These are phyloP conservation scores for Portunus trituberculatus DNA, from an alignment of 1,140 invertebrate species.

Conservation along the genomic window DNA sequence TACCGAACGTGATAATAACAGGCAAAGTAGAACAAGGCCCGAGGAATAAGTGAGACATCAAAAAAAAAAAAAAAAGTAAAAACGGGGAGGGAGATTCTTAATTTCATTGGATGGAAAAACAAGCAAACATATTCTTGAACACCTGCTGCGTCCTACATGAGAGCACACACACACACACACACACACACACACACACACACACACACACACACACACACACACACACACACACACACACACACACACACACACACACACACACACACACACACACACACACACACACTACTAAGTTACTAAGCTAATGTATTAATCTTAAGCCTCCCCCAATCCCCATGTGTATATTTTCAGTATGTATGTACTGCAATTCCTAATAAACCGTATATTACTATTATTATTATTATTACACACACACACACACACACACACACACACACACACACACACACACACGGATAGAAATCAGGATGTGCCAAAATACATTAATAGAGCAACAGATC, in stretches of 20 bases:
- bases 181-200: constrained; percentile 36
- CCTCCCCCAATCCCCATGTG: no score
- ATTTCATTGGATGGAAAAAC: background rate
- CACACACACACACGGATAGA: no score
- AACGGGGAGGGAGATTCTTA: background rate
- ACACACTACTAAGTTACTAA: no score
- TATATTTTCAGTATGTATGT: no score
- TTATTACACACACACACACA: background rate
- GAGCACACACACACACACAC: background rate
- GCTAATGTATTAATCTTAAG: no score
- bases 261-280: no score
- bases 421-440: background rate
- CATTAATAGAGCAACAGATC: no score
- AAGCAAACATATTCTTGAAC: background rate
- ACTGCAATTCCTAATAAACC: no score
- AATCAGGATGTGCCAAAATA: no score
- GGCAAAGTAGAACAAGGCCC: background rate
- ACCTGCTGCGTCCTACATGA: background rate
- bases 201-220: background rate
- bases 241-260: no score
- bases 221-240: background rate
- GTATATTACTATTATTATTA: no score
- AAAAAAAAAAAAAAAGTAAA: background rate
- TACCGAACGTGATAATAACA: no score
- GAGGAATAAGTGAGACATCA: background rate